Conservation (phyloP, 1,140 invertebrate species). For the Hyles euphorbiae region DNA sequence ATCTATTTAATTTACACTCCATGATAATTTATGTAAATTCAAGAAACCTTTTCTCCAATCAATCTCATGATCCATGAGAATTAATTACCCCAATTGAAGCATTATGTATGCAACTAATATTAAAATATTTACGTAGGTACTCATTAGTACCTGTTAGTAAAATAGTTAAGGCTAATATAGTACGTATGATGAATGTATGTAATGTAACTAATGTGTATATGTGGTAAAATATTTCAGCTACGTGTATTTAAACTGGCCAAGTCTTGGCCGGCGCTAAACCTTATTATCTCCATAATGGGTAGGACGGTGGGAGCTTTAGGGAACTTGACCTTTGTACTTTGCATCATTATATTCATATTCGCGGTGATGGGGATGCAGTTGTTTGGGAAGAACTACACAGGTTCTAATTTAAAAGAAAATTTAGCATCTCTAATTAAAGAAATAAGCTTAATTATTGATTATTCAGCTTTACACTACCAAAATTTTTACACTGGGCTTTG, state of each 20-base stretch:
- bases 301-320: conserved; percentile 98
- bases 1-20: too few species aligned
- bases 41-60: not conserved
- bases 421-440: conserved; percentile 67
- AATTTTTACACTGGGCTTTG: conserved; percentile 70
- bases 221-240: conserved; percentile 82
- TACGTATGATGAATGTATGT: too few species aligned
- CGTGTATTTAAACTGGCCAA: conserved; percentile 99
- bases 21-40: conserved; percentile 1
- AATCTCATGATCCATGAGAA: not conserved
- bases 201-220: conserved; percentile 42
- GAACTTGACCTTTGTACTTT: conserved; percentile 97
- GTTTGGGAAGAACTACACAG: conserved; percentile 95
- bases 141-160: too few species aligned
- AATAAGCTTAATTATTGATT: conserved; percentile 65
- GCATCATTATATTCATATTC: conserved; percentile 99
- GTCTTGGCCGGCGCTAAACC: conserved; percentile 98
- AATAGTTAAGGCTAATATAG: too few species aligned
- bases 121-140: too few species aligned
- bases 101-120: too few species aligned
- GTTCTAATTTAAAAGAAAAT: conserved; percentile 76
- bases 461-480: conserved; percentile 70
- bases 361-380: conserved; percentile 99
- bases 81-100: too few species aligned
- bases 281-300: conserved; percentile 99